phyloP scores from a whole-genome alignment of 2,888 invertebrate genomes.

The Dicranocentrus wangi region DNA sequence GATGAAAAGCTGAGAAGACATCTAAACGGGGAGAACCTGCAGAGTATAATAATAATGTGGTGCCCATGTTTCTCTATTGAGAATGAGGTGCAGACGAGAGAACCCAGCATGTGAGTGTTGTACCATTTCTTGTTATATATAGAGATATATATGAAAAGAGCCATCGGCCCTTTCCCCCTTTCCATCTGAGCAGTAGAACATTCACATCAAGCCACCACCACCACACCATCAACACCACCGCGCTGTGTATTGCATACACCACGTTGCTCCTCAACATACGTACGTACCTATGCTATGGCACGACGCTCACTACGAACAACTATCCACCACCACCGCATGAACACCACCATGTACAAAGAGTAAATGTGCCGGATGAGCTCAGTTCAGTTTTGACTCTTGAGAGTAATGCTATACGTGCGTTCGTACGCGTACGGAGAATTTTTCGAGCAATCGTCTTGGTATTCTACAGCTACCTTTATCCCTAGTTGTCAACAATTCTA shows the following conservation, averaged over 20 bases:
- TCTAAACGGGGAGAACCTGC: conserved; percentile 32
- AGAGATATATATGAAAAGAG: conserved; percentile 23
- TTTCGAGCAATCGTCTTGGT: conserved; percentile 19
- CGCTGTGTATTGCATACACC: no score
- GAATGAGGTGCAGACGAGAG: conserved; percentile 54
- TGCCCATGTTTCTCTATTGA: conserved; percentile 20
- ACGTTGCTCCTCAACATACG: no score
- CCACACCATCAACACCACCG: no score
- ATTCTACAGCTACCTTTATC: not conserved
- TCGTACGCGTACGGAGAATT: conserved; percentile 12
- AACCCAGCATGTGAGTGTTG: conserved; percentile 46
- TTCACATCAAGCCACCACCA: no score
- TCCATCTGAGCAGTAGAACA: conserved; percentile 3
- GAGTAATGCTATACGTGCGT: conserved; percentile 38
- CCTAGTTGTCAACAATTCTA: not conserved
- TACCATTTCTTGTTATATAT: no score
- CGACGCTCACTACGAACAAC: no score
- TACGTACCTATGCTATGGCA: no score
- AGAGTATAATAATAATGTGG: conserved; percentile 32
- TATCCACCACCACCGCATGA: no score
- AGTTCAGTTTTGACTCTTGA: conserved; percentile 60
- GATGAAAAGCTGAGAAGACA: conserved; percentile 17
- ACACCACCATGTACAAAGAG: conserved; percentile 49
- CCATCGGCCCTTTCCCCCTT: conserved; percentile 49
- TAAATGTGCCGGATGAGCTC: conserved; percentile 58